Conservation (phyloP, 2,888 invertebrate species). For the Pyrrhosoma nymphula region DNA sequence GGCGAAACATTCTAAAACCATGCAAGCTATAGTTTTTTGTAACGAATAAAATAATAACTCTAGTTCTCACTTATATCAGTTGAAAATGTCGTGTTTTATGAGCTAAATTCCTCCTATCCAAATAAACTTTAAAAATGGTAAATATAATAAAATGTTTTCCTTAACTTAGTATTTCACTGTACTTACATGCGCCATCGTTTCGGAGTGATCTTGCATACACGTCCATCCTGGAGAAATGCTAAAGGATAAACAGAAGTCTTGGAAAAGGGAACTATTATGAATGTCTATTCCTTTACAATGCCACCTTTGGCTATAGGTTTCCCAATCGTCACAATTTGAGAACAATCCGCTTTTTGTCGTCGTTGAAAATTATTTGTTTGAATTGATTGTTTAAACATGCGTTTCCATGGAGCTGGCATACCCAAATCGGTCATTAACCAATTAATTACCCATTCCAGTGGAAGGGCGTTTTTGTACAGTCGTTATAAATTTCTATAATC, state of each 20-base stretch:
- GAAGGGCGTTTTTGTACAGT: neutral
- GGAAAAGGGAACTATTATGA: neutral
- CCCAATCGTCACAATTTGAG: conserved; percentile 41
- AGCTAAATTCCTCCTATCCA: neutral
- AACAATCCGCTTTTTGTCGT: conserved; percentile 59
- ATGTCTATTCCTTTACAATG: conserved; percentile 46
- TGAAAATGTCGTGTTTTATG: neutral
- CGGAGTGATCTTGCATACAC: neutral
- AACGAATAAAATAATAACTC: neutral
- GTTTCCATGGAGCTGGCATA: neutral
- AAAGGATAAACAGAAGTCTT: neutral
- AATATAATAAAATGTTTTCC: neutral
- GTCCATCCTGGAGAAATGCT: neutral
- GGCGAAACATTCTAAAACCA: neutral
- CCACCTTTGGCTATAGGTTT: conserved; percentile 32
- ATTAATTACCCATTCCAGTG: neutral
- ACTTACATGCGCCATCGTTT: neutral
- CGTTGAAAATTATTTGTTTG: conserved; percentile 29
- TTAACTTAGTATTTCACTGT: neutral
- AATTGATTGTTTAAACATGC: conserved; percentile 53
- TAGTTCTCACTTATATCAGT: neutral
- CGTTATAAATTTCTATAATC: neutral
- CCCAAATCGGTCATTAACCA: neutral
- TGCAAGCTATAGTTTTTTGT: neutral
- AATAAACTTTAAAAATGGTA: neutral